Evolutionary conservation across 35 echinoderm and acorn worm species (phyloP).

Genomic region (Patiria miniata): DNA sequence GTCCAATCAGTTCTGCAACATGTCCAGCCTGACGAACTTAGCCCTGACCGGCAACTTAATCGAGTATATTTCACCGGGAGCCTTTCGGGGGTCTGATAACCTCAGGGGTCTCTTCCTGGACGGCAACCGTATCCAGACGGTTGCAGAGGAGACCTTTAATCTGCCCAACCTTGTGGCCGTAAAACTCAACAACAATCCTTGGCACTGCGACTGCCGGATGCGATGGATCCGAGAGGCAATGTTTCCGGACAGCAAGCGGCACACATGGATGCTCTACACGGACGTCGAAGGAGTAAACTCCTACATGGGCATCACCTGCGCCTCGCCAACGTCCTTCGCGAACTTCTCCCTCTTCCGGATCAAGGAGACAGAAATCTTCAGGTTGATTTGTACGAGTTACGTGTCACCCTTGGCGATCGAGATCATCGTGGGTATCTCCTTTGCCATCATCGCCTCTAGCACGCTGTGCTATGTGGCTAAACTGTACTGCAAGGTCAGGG

Average conservation of each 20-base stretch:
- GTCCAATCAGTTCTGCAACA: slow-evolving; percentile 30
- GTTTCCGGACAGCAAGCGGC: not conserved
- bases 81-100: slow-evolving; percentile 36
- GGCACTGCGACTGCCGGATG: slow-evolving; percentile 77
- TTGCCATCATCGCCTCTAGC: slow-evolving; percentile 62
- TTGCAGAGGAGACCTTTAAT: slow-evolving; percentile 16
- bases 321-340: not conserved
- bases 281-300: not conserved
- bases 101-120: slow-evolving; percentile 30
- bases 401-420: slow-evolving; percentile 75
- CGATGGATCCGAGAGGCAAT: slow-evolving; percentile 62
- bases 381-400: slow-evolving; percentile 68
- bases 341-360: slow-evolving; percentile 3
- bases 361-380: not conserved
- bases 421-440: slow-evolving; percentile 75
- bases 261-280: slow-evolving; percentile 5
- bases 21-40: slow-evolving; percentile 31
- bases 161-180: slow-evolving; percentile 19
- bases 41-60: slow-evolving; percentile 41
- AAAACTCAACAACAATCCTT: slow-evolving; percentile 52
- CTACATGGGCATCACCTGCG: not conserved
- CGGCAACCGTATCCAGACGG: slow-evolving; percentile 45
- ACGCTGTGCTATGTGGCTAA: slow-evolving; percentile 68
- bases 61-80: not conserved
- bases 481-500: slow-evolving; percentile 82